phyloP scores from a whole-genome alignment of 2,888 invertebrate genomes.

The Mermis nigrescens region DNA sequence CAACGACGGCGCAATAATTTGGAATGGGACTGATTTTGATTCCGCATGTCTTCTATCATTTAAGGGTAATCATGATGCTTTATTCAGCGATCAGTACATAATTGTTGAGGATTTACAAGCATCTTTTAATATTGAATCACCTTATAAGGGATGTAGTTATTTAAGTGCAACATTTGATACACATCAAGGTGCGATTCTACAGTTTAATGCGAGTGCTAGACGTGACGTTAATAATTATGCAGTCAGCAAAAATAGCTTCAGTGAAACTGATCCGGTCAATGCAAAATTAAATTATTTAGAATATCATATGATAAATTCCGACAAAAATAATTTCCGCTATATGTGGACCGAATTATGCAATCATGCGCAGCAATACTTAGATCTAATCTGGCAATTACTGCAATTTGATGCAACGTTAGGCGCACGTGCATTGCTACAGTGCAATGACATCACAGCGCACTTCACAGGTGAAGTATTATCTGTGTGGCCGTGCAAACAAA shows the following conservation, averaged over 20 bases:
- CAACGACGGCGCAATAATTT: background rate
- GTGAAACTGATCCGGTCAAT: background rate
- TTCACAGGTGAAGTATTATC: background rate
- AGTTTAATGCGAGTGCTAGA: no score
- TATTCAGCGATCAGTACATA: background rate
- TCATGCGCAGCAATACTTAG: background rate
- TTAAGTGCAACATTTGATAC: background rate
- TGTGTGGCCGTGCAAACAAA: background rate
- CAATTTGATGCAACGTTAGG: background rate
- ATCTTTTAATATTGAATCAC: background rate
- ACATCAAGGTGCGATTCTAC: background rate
- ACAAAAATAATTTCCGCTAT: background rate
- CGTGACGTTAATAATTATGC: no score
- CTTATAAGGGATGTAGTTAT: background rate
- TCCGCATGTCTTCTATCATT: background rate
- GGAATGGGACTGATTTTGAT: background rate
- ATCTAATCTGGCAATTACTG: background rate
- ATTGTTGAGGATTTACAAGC: background rate
- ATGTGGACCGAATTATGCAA: background rate
- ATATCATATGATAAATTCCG: background rate
- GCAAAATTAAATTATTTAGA: background rate
- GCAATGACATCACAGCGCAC: background rate
- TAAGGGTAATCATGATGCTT: background rate
- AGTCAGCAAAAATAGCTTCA: no score
- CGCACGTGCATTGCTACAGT: background rate